Evolutionary conservation across 1,140 invertebrate species (phyloP).

Genomic region (Hypsibius dujardini): DNA sequence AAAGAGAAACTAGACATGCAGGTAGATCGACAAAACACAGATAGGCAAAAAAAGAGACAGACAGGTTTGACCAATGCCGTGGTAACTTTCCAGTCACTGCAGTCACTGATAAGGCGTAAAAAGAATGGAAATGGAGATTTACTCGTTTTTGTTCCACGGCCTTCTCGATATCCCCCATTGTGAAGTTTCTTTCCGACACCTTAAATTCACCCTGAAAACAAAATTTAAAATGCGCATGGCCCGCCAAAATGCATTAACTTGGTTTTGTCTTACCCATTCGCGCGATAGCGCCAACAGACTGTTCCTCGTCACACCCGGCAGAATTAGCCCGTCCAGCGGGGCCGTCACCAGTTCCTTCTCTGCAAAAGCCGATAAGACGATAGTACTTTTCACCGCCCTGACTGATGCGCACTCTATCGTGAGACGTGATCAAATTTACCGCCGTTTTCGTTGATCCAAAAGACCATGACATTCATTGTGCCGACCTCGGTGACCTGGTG

Average conservation of each 20-base stretch:
- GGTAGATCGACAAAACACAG: too few species aligned
- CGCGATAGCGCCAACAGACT: constrained; percentile 61
- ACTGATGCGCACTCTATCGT: constrained; percentile 13
- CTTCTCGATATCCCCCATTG: constrained; percentile 61
- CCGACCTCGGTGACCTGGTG: constrained; percentile 91
- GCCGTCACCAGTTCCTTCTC: constrained; percentile 40
- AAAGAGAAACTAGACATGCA: too few species aligned
- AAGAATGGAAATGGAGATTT: constrained; percentile 23
- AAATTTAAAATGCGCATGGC: background rate
- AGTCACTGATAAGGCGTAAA: background rate
- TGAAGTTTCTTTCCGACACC: constrained; percentile 61
- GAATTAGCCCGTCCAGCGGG: constrained; percentile 43
- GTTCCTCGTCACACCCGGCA: constrained; percentile 77
- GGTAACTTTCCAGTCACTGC: constrained; percentile 19
- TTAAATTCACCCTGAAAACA: constrained; percentile 49
- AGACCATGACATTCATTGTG: constrained; percentile 94
- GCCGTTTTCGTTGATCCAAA: constrained; percentile 68
- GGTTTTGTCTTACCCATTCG: constrained; percentile 46
- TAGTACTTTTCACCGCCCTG: constrained; percentile 49
- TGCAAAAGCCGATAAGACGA: constrained; percentile 25
- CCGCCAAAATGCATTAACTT: background rate
- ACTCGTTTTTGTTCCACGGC: constrained; percentile 63
- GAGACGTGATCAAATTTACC: constrained; percentile 41
- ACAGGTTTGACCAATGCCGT: too few species aligned
- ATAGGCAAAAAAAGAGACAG: too few species aligned